Base-by-base conservation (phyloP, 2,113 vertebrate genomes). In the Calypte anna region DNA sequence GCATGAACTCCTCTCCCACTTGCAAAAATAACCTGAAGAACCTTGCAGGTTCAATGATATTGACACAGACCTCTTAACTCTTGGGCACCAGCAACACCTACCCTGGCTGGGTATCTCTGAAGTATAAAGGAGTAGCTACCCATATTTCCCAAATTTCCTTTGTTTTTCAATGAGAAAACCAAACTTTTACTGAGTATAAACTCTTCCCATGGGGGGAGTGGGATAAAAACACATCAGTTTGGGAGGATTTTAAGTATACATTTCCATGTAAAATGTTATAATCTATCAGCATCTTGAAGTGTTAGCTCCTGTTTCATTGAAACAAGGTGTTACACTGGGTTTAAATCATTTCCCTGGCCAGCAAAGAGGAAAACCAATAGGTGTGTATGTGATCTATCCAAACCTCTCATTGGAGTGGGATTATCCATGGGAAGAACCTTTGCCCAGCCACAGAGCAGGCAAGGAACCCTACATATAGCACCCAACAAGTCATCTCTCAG, bases 191-290 rank as follows among this genome's bases (percentile, higher is more conserved):
- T 63, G n/a, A 51, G 62, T 61, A 67, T 84, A 74, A 73, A 20
- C 16, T 73, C 51, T 66, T 79, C 46, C 67, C 59, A 7, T 27
- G 48, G 25, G 70, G n/a, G 3, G 24, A 78, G 21, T 15, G 21
- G 8, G 46, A 80, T 69, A 66, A 86, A 90, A 62, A 3, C 25
- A 72, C n/a, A 70, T 0, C 0, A 0, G 2, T 53, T n/a, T 3
- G 7, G 19, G 23, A 24, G 6, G 15, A 9, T 16, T 3, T 51
- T 27, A 91, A 74, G 79, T 14, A 28, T 46, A 46, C 24, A 12
- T 62, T 82, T 88, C 58, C 58, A 61, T 44, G 76, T 83, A 70
- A 74, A 83, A 93, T 33, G 53, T 93, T 95, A 92, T 85, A 61
- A 57, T 70, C 72, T 82, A 7, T 67, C 82, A 72, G 59, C 76